A percentile compares a stretch with the other conserved stretches of the same genome.
These are phyloP conservation scores for Mayetiola destructor DNA, from an alignment of 2,888 invertebrate species.

Conservation along the genomic window DNA sequence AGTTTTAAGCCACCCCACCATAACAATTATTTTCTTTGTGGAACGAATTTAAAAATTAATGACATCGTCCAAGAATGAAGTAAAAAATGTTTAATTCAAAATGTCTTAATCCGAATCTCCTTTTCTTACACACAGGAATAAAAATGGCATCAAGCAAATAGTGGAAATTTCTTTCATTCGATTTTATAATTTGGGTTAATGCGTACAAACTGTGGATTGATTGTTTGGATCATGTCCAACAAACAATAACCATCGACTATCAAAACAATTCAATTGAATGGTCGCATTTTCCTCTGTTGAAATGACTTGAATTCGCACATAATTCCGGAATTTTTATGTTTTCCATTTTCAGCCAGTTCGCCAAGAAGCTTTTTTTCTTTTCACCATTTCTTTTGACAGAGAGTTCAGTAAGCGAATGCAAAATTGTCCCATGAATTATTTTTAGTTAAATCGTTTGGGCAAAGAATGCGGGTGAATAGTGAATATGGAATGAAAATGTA, in stretches of 20 bases:
- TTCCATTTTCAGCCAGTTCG: too few relatives aligned
- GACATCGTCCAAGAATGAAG: too few relatives aligned
- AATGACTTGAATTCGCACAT: slow-evolving; percentile 6
- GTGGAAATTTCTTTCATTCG: too few relatives aligned
- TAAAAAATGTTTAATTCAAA: too few relatives aligned
- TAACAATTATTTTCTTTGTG: too few relatives aligned
- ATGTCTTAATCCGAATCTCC: too few relatives aligned
- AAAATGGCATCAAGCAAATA: too few relatives aligned
- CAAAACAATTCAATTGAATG: slow-evolving; percentile 6
- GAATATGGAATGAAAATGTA: neutral
- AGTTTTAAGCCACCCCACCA: too few relatives aligned
- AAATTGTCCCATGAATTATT: neutral
- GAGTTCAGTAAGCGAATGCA: neutral
- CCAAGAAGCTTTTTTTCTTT: neutral
- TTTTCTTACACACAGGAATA: too few relatives aligned
- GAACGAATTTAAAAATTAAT: too few relatives aligned
- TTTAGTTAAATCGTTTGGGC: neutral
- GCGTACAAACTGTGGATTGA: neutral
- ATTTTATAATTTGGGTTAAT: slow-evolving; percentile 1
- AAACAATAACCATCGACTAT: neutral
- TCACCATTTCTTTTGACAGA: neutral
- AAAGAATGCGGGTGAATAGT: neutral
- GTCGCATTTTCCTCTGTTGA: neutral
- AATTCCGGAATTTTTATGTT: neutral
- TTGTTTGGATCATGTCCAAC: neutral